Evolutionary conservation across 2,797 vertebrate genomes (phyloP).

Genomic region (Acanthurus tractus): DNA sequence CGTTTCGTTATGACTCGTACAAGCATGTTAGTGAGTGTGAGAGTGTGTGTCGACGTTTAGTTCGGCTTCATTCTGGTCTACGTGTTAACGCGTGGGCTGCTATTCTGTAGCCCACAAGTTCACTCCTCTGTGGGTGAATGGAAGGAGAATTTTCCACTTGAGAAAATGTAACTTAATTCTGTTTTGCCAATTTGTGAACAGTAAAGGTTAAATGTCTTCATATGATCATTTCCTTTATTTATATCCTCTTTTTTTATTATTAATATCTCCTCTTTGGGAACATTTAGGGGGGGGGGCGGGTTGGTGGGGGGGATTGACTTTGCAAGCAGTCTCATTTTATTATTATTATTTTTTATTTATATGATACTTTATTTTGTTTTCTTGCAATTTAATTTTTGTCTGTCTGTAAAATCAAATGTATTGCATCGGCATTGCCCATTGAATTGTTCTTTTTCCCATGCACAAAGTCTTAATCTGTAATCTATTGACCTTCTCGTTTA

Average conservation of each 20-base stretch:
- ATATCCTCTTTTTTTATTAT: too few relatives aligned
- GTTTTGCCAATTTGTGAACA: not conserved
- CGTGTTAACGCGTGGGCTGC: not conserved
- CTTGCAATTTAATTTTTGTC: too few relatives aligned
- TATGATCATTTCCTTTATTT: accelerated
- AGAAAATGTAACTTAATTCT: not conserved
- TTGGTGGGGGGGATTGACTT: too few relatives aligned
- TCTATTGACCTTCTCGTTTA: not conserved
- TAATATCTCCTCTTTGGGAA: too few relatives aligned
- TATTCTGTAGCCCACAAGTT: not conserved
- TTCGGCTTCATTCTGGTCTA: not conserved
- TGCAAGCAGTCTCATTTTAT: too few relatives aligned
- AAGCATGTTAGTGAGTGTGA: not conserved
- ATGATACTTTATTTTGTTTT: too few relatives aligned
- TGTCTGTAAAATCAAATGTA: too few relatives aligned
- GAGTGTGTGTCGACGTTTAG: not conserved
- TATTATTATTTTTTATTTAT: too few relatives aligned
- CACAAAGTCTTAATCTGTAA: too few relatives aligned
- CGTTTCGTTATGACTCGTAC: slow-evolving; percentile 46
- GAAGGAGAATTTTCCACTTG: not conserved
- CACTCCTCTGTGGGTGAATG: not conserved
- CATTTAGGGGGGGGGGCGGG: too few relatives aligned
- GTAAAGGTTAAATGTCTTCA: not conserved
- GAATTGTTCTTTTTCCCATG: too few relatives aligned
- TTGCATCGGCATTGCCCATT: too few relatives aligned